Evolutionary conservation across 2,113 vertebrate species (phyloP), one percentile per base, ranked within the genome.

Genomic region (Phyllostomus hastatus): DNA sequence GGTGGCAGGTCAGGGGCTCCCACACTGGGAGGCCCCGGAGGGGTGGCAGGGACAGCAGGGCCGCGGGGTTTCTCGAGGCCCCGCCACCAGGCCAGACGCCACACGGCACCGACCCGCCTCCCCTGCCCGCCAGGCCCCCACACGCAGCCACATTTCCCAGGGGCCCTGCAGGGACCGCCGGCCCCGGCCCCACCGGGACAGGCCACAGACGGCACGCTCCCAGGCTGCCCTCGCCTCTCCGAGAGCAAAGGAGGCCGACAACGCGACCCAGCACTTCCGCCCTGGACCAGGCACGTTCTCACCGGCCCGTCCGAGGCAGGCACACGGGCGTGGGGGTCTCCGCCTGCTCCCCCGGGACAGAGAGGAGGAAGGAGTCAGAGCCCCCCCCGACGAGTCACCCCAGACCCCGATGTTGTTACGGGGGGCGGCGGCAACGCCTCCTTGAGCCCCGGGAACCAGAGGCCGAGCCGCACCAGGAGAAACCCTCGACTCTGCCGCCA

Each of bases 61-160:
- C 0, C 0, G 33, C 24, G 2, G 69, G 35, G 11, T 3, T 0
- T 4, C 20, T 11, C 41, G 10, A 33, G 9, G 19, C 38, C 19
- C 46, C 19, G 26, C 41, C 38, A 7, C 38, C 0, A 20, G 7
- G 19, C 2, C 26, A 61, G 11, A 69, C 20, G n/a, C 76, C 4
- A 0, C 0, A 0, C 0, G 31, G 46, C 1, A n/a, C 46, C 73
- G 33, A 3, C 17, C 46, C 9, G 64, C 9, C 2, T 1, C 2
- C 41, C 46, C 46, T 19, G 4, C 1, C 14, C 2, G 4, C 46
- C 57, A 79, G 33, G 3, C 2, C 35, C 88, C 2, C 0, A 11
- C 5, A 28, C 1, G 38, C 19, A 16, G 24, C 0, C 10, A 19
- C 0, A 2, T 1, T 2, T 11, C 2, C 41, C 0, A 19, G 28